These are phyloP conservation scores for Labroides dimidiatus DNA, from an alignment of 2,797 vertebrate genomes.

Conservation along the genomic window DNA sequence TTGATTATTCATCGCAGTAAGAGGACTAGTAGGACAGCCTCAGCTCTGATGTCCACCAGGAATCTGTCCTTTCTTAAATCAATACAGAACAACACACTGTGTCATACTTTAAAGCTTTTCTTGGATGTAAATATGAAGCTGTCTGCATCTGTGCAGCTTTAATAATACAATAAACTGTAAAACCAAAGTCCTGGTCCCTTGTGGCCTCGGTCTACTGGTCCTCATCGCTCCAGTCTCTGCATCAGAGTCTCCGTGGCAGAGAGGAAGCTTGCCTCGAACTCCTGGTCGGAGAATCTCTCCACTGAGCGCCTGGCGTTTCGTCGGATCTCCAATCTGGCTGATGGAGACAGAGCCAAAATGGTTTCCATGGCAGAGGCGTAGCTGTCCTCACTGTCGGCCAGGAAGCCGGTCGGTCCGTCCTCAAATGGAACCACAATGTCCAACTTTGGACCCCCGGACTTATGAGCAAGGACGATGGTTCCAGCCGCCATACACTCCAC, in stretches of 20 bases:
- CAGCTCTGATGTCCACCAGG: too few relatives aligned
- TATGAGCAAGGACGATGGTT: constrained; percentile 92
- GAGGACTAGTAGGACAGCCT: too few relatives aligned
- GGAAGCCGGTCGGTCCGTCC: constrained; percentile 88
- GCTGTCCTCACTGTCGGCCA: constrained; percentile 90
- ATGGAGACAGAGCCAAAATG: constrained; percentile 86
- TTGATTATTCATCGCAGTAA: background rate
- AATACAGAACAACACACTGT: too few relatives aligned
- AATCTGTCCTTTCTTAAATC: background rate
- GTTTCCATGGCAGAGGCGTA: constrained; percentile 88
- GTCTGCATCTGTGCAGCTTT: background rate
- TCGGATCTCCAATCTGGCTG: constrained; percentile 85
- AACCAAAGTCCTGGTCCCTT: background rate
- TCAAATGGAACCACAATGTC: constrained; percentile 91
- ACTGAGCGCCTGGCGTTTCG: constrained; percentile 88
- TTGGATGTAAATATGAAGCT: too few relatives aligned
- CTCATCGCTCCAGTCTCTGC: constrained; percentile 61
- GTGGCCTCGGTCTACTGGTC: constrained; percentile 8
- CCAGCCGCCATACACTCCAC: constrained; percentile 98
- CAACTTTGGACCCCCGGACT: constrained; percentile 92
- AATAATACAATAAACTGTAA: background rate
- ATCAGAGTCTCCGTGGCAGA: constrained; percentile 83
- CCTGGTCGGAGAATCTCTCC: constrained; percentile 90
- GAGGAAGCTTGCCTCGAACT: constrained; percentile 90
- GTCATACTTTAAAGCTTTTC: too few relatives aligned